A percentile compares a stretch with the other conserved stretches of the same genome.
Evolutionary conservation across 2,888 invertebrate species (phyloP).

Genomic region (Argyresthia goedartella): DNA sequence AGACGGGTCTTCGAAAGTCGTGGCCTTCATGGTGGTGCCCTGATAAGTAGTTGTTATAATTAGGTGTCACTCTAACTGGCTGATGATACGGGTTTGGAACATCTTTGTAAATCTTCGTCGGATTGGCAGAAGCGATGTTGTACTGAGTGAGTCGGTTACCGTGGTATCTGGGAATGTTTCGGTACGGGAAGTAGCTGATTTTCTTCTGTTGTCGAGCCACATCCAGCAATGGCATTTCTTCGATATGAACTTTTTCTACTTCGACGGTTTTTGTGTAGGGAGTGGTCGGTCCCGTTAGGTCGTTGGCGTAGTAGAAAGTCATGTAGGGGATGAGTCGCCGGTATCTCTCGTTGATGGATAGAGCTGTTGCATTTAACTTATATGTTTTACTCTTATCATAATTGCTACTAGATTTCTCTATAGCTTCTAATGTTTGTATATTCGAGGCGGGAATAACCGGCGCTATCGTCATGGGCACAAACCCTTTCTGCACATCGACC

Average conservation of each 20-base stretch:
- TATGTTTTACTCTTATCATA: conserved; percentile 24
- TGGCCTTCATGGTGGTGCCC: conserved; percentile 26
- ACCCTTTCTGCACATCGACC: conserved; percentile 39
- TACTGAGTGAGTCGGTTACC: conserved; percentile 58
- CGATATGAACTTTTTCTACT: conserved; percentile 53
- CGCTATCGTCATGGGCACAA: conserved; percentile 27
- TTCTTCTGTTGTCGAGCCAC: conserved; percentile 41
- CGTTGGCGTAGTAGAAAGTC: conserved; percentile 82
- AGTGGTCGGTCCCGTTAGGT: conserved; percentile 55
- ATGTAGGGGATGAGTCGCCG: conserved; percentile 86
- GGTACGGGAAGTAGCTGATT: conserved; percentile 32
- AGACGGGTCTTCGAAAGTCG: conserved; percentile 29
- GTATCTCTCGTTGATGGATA: conserved; percentile 75
- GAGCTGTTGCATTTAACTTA: conserved; percentile 33
- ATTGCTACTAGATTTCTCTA: conserved; percentile 13
- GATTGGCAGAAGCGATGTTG: conserved; percentile 59
- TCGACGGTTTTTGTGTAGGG: conserved; percentile 36
- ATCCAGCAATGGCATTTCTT: conserved; percentile 29
- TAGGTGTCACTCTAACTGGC: conserved; percentile 27
- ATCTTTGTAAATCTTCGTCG: conserved; percentile 50
- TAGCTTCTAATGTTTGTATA: conserved; percentile 15
- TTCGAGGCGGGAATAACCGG: conserved; percentile 15
- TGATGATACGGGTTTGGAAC: conserved; percentile 32
- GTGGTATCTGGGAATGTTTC: conserved; percentile 57
- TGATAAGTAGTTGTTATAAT: conserved; percentile 31